Evolutionary conservation across 2,888 invertebrate species (phyloP).

Genomic region (Helobdella robusta): DNA sequence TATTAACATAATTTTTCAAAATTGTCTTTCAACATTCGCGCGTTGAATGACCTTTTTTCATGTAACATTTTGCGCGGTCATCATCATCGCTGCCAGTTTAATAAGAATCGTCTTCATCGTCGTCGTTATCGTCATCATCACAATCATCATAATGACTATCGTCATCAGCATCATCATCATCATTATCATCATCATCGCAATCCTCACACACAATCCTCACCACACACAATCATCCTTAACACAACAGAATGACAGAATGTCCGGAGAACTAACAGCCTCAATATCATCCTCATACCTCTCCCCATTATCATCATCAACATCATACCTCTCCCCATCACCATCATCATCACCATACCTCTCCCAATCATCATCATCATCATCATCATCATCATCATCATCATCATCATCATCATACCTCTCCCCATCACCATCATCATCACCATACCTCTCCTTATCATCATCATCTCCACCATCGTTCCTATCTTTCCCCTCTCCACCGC

Average conservation of each 20-base stretch:
- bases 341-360: background rate
- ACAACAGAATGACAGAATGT: too few species aligned
- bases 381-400: conserved; percentile 18
- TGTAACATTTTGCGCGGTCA: too few species aligned
- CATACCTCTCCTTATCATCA: background rate
- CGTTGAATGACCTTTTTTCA: too few species aligned
- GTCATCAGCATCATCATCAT: background rate
- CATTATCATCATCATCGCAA: background rate
- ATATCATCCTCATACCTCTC: background rate
- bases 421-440: conserved; percentile 12
- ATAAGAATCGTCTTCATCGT: too few species aligned
- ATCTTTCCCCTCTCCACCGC: background rate
- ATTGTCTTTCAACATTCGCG: too few species aligned
- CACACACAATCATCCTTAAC: background rate
- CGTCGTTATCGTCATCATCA: background rate
- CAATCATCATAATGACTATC: background rate
- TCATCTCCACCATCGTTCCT: background rate
- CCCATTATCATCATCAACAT: background rate
- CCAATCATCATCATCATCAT: background rate
- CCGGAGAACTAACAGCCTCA: background rate
- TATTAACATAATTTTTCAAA: too few species aligned
- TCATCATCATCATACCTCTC: background rate
- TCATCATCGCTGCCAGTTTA: too few species aligned
- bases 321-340: background rate
- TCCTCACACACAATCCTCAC: background rate